phyloP scores from a whole-genome alignment of 1,140 invertebrate species.

The Drosophila bipectinata region DNA sequence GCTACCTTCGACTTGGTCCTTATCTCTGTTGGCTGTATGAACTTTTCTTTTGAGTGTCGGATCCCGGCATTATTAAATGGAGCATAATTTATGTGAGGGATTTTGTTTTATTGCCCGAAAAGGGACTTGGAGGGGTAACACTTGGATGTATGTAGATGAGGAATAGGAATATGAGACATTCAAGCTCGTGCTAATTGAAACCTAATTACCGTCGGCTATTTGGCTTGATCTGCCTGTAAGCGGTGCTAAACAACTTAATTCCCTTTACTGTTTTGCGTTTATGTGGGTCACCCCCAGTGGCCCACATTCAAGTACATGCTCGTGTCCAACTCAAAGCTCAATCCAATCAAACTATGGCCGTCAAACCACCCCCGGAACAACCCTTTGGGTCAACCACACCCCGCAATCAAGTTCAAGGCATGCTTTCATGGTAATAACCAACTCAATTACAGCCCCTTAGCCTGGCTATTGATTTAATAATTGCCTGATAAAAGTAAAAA shows the following conservation, averaged over 20 bases:
- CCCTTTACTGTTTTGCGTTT: neutral
- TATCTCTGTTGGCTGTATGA: slow-evolving; percentile 20
- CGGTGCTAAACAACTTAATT: slow-evolving; percentile 9
- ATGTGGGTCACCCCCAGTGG: slow-evolving; percentile 19
- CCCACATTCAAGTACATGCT: slow-evolving; percentile 13
- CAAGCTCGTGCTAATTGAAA: slow-evolving; percentile 56
- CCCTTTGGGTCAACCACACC: slow-evolving; percentile 23
- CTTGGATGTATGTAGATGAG: slow-evolving; percentile 2
- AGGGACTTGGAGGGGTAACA: neutral
- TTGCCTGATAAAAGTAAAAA: slow-evolving; percentile 51
- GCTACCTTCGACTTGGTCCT: slow-evolving; percentile 26
- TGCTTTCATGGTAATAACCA: slow-evolving; percentile 32
- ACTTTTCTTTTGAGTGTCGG: neutral
- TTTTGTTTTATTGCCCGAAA: slow-evolving; percentile 48
- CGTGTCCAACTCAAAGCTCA: slow-evolving; percentile 1
- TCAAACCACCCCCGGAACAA: slow-evolving; percentile 30
- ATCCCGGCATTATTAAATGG: slow-evolving; percentile 66
- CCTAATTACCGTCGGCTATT: slow-evolving; percentile 44
- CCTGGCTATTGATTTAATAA: slow-evolving; percentile 68
- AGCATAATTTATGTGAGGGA: slow-evolving; percentile 66
- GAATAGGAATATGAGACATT: neutral
- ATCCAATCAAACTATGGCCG: slow-evolving; percentile 27
- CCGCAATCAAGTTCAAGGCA: slow-evolving; percentile 65
- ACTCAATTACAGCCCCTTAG: slow-evolving; percentile 33
- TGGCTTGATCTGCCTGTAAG: slow-evolving; percentile 3